Conservation (phyloP, 2,888 invertebrate genomes). For the Mesorhabditis sp. region DNA sequence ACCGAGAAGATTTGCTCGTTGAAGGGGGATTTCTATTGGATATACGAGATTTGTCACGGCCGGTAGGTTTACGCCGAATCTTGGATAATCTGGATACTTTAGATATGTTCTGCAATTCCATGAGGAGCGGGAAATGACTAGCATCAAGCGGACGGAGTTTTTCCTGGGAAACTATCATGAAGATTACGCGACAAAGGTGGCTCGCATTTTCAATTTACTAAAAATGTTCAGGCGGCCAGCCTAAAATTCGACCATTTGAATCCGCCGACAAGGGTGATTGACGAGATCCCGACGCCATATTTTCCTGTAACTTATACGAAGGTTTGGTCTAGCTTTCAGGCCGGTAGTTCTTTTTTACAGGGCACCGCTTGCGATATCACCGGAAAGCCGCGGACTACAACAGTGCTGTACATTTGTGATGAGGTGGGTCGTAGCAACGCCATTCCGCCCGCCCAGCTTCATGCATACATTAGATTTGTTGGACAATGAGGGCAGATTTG, state of each 20-base stretch:
- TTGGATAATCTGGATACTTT: slow-evolving; percentile 67
- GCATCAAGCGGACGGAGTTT: slow-evolving; percentile 41
- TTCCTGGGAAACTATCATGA: slow-evolving; percentile 49
- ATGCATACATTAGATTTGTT: too few relatives aligned
- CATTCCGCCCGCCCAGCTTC: too few relatives aligned
- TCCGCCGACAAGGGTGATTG: slow-evolving; percentile 63
- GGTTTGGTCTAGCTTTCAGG: slow-evolving; percentile 22
- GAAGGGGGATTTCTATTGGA: slow-evolving; percentile 61
- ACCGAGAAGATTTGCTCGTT: slow-evolving; percentile 41
- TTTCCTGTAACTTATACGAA: slow-evolving; percentile 71
- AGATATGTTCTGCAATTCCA: slow-evolving; percentile 86
- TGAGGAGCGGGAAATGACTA: slow-evolving; percentile 68
- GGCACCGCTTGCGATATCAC: slow-evolving; percentile 90
- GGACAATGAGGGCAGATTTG: too few relatives aligned
- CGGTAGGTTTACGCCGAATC: slow-evolving; percentile 8
- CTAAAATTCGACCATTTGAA: slow-evolving; percentile 33
- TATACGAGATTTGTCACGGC: slow-evolving; percentile 51
- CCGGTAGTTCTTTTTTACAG: slow-evolving; percentile 61
- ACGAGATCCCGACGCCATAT: slow-evolving; percentile 82
- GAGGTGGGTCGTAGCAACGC: slow-evolving; percentile 16
- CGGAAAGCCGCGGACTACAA: slow-evolving; percentile 60
- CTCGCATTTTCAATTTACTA: slow-evolving; percentile 3
- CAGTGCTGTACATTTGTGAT: slow-evolving; percentile 50
- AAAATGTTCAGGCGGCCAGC: not conserved
- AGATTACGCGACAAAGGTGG: slow-evolving; percentile 23